Evolutionary conservation across 2,113 vertebrate species (phyloP).

Genomic region (Carassius gibelio): DNA sequence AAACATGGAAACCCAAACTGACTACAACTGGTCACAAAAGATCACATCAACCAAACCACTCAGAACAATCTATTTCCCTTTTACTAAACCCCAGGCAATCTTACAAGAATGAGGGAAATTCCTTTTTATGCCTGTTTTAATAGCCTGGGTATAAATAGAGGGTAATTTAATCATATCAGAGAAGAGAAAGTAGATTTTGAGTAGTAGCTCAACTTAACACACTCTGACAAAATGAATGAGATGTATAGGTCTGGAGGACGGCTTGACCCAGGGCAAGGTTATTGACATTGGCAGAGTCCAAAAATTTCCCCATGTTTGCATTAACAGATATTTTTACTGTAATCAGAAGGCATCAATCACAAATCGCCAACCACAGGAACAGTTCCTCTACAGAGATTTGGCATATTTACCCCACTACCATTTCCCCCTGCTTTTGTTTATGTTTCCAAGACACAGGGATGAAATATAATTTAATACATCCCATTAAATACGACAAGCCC

Average conservation of each 20-base stretch:
- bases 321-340: constrained; percentile 63
- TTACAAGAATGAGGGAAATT: constrained; percentile 49
- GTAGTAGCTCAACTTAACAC: constrained; percentile 47
- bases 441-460: constrained; percentile 54
- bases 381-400: constrained; percentile 52
- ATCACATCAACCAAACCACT: constrained; percentile 28
- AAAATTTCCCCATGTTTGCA: constrained; percentile 58
- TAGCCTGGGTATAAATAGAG: constrained; percentile 56
- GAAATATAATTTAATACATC: constrained; percentile 49
- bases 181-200: constrained; percentile 49
- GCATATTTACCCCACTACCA: constrained; percentile 40
- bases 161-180: constrained; percentile 57
- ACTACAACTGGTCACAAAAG: constrained; percentile 12
- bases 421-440: constrained; percentile 53
- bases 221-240: constrained; percentile 59
- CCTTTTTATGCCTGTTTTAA: constrained; percentile 48
- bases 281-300: constrained; percentile 60
- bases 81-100: constrained; percentile 25
- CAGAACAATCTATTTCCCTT: constrained; percentile 38
- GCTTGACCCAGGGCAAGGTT: constrained; percentile 48
- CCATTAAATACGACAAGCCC: constrained; percentile 47
- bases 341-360: constrained; percentile 62
- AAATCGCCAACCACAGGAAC: constrained; percentile 58
- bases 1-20: constrained; percentile 23
- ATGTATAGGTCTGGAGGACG: constrained; percentile 33